Percentiles rank a stretch among this genome's conserved stretches.
phyloP scores from a whole-genome alignment of 2,888 invertebrate genomes.

The Macaria notata region DNA sequence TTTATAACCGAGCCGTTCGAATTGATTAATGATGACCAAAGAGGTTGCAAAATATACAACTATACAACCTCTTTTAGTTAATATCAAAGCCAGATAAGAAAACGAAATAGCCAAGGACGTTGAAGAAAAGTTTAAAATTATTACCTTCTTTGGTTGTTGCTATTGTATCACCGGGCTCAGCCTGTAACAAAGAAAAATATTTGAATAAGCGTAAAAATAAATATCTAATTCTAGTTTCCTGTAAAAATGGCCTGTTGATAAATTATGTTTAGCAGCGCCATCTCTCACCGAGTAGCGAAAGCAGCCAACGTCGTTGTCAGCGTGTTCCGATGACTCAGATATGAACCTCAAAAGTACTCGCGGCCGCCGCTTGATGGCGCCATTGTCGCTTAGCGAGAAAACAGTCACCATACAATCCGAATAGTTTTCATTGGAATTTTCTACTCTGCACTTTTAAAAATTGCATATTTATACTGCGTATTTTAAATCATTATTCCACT shows the following conservation, averaged over 20 bases:
- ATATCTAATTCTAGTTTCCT: too few relatives aligned
- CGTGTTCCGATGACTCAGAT: conserved; percentile 54
- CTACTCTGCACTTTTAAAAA: conserved; percentile 15
- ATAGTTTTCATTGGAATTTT: conserved; percentile 30
- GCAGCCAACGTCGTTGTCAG: conserved; percentile 44
- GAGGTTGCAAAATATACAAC: neutral
- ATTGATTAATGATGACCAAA: too few relatives aligned
- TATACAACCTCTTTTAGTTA: too few relatives aligned
- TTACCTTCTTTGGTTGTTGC: conserved; percentile 94
- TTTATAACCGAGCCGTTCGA: too few relatives aligned
- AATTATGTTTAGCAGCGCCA: conserved; percentile 50
- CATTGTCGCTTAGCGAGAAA: conserved; percentile 83
- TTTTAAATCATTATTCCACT: neutral
- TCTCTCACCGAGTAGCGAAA: conserved; percentile 77
- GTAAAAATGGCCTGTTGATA: neutral
- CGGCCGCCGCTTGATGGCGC: conserved; percentile 82
- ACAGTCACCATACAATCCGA: conserved; percentile 84
- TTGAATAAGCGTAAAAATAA: too few relatives aligned
- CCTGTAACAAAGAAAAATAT: conserved; percentile 70
- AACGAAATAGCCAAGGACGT: too few relatives aligned
- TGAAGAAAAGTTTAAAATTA: too few relatives aligned
- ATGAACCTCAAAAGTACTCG: conserved; percentile 73
- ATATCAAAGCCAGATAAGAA: too few relatives aligned
- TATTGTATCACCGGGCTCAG: conserved; percentile 89
- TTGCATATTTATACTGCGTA: neutral